Evolutionary conservation across 2,797 vertebrate genomes (phyloP).

Genomic region (Sciaenops ocellatus): DNA sequence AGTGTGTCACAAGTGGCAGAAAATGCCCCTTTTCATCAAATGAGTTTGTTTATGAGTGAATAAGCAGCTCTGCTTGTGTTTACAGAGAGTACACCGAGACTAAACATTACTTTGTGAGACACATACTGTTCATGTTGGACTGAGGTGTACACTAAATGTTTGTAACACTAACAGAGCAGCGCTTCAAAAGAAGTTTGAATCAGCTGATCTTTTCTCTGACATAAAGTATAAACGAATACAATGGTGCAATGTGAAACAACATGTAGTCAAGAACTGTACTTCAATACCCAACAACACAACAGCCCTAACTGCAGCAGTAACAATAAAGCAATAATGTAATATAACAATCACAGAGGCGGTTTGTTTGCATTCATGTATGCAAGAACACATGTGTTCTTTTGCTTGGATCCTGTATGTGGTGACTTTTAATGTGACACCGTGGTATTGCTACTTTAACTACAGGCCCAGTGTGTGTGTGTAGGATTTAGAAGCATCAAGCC

Average conservation of each 20-base stretch:
- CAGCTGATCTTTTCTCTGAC: neutral
- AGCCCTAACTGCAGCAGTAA: neutral
- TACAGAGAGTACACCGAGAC: neutral
- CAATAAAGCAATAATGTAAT: neutral
- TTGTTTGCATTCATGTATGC: neutral
- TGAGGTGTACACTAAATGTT: neutral
- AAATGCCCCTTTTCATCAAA: neutral
- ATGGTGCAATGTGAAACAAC: neutral
- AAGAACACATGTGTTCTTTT: neutral
- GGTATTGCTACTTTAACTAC: neutral
- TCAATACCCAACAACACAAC: neutral
- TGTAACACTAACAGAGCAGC: neutral
- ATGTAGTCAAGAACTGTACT: neutral
- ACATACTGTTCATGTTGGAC: neutral
- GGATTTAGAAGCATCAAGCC: too few species aligned
- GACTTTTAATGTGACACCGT: neutral
- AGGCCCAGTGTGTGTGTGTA: too few species aligned
- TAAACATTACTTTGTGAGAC: neutral
- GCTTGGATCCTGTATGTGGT: neutral
- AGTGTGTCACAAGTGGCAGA: neutral
- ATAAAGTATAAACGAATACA: too few species aligned
- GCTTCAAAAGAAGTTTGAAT: neutral
- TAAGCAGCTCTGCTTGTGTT: neutral
- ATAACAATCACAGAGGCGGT: neutral
- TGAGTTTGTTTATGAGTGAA: neutral